Evolutionary conservation across 2,113 vertebrate species (phyloP), one percentile per base, ranked within the genome.

Genomic region (Zootoca vivipara): DNA sequence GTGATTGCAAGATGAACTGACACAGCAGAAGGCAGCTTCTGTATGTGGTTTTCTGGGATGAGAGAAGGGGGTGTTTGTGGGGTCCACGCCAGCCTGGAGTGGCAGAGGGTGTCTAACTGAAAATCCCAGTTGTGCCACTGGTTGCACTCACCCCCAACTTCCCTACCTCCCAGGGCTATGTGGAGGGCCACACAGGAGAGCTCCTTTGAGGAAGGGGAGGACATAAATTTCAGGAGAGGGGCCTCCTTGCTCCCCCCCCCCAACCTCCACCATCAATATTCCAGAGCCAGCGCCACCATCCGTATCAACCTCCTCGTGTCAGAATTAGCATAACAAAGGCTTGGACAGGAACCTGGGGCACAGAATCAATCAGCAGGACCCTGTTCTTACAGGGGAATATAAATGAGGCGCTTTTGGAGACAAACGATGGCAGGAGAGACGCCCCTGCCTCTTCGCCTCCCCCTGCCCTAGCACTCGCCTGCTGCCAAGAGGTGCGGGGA

Each of bases 281-380:
- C 87, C 4, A 2, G 58, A 83, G 72, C 62, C 10, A 1, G 3
- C 10, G 9, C 65, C 81, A 78, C 46, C 46, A 52, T 52, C 46
- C 2, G 10, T 52, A 52, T 52, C 46, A 52, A 52, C 46, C 46
- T 52, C 46, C 46, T 52, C 12, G 26, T 89, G 87, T 84, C 16
- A 3, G 74, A 69, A 83, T 84, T 84, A 78, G 82, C 82, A 84
- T 89, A 35, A 84, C 87, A 89, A 83, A 89, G 82, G 46, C 64
- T 30, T 84, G 87, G 87, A 78, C 74, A 58, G 73, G 81, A 35
- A 83, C 87, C 87, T 4, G 8, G 81, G 87, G 81, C 81, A 38
- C 1, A 38, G 72, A 40, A 88, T 83, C 87, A 78, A 78, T 89
- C 87, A 78, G 38, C 1, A 13, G 64, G 87, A 46, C 62, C 79